phyloP scores from a whole-genome alignment of 2,797 vertebrate genomes.

The Alectoris magna region DNA sequence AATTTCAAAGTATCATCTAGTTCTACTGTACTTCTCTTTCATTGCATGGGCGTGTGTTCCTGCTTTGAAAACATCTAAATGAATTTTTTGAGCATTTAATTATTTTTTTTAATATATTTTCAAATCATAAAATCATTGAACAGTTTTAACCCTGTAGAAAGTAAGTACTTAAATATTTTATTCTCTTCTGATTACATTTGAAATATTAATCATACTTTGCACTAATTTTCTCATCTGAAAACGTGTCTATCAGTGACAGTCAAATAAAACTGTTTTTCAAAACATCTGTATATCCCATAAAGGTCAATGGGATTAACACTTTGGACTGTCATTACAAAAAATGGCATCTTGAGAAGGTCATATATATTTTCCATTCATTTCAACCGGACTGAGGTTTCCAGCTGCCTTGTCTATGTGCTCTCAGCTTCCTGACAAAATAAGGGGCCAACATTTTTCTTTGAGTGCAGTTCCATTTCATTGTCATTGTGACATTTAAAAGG shows the following conservation, averaged over 20 bases:
- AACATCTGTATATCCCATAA: not conserved
- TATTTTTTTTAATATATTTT: not conserved
- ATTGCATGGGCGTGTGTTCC: not conserved
- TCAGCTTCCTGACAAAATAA: not conserved
- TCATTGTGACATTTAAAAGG: conserved; percentile 44
- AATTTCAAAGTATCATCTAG: not conserved
- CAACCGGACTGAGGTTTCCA: not conserved
- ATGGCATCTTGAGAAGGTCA: not conserved
- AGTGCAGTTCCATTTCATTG: not conserved
- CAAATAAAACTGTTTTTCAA: not conserved
- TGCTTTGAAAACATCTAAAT: not conserved
- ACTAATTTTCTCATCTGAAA: not conserved
- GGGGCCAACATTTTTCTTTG: not conserved
- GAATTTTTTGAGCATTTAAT: not conserved
- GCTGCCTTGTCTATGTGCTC: not conserved
- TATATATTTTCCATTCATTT: not conserved
- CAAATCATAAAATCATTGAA: not conserved
- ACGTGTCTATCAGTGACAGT: not conserved
- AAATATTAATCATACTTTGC: not conserved
- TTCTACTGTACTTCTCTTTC: not conserved
- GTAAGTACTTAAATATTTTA: not conserved
- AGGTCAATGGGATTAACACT: not conserved
- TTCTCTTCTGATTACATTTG: accelerated
- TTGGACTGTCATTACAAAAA: not conserved
- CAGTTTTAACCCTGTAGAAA: not conserved